Evolutionary conservation across 2,888 invertebrate genomes (phyloP), one percentile per base, ranked within the genome.

Genomic region (Harpagoxenus sublaevis): DNA sequence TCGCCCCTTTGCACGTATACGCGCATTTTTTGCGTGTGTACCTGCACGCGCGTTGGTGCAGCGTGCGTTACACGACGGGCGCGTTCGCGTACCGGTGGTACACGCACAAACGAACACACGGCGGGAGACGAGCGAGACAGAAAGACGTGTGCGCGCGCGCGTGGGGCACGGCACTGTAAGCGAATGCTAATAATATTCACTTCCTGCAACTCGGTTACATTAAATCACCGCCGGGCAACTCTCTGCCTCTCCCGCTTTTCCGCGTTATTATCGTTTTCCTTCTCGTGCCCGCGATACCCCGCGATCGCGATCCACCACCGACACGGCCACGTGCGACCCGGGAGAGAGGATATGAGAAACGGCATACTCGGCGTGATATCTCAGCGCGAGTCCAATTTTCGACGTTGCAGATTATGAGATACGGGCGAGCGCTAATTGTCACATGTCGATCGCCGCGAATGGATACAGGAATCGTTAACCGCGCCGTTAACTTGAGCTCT

Each of bases 161-260:
- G 74, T 62, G 77, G 87, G 55, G 77, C 53, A 78, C 55, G 70
- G 77, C 87, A 81, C 78, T 31, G 71, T 88, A 89, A 92, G 89
- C 90, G 89, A 93, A 93, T 93, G 93, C 93, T 93, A 93, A 93
- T 93, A 92, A 93, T 93, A 93, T 93, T 92, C 92, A 88, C 92
- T 93, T 93, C 92, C 93, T 92, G 91, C 89, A 90, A 91, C 92
- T 91, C 89, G 91, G 88, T 91, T 90, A 91, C 91, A 89, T 91
- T 91, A 91, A 92, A 92, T 92, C 91, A 91, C 88, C 84, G 86
- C 86, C 84, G 85, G 71, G 71, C 60, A 79, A 48, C 79, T 79
- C 70, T 48, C 87, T 75, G 85, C 86, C 79, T 87, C 86, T 85
- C 77, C 84, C 84, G 88, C 89, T 88, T 86, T 88, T 88, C 88